Conservation (phyloP, 1,140 invertebrate genomes). For the Zaprionus nigranus region DNA sequence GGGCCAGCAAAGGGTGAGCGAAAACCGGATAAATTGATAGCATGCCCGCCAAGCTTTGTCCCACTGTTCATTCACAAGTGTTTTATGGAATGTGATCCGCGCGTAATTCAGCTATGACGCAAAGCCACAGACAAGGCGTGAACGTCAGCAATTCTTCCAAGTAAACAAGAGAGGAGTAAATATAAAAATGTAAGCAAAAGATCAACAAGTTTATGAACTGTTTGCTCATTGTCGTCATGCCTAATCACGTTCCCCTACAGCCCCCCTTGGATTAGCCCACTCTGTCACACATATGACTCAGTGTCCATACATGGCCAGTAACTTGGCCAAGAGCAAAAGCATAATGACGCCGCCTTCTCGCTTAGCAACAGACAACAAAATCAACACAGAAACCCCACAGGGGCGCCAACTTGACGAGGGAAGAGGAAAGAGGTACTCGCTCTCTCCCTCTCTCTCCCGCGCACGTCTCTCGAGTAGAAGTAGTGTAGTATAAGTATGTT, state of each 20-base stretch:
- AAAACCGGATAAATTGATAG: conserved; percentile 4
- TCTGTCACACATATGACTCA: conserved; percentile 47
- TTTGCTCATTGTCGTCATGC: conserved; percentile 60
- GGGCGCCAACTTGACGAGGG: conserved; percentile 8
- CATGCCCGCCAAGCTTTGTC: not conserved
- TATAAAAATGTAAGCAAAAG: conserved; percentile 44
- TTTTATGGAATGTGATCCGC: conserved; percentile 19
- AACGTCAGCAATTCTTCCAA: conserved; percentile 6
- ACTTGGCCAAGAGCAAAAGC: conserved; percentile 62
- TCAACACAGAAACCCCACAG: conserved; percentile 24
- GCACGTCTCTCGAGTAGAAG: not conserved
- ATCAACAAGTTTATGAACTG: conserved; percentile 65
- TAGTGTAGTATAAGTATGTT: not conserved
- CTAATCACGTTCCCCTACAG: not conserved
- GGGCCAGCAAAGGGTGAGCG: conserved; percentile 1
- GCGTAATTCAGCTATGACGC: conserved; percentile 34
- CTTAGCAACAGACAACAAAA: conserved; percentile 50
- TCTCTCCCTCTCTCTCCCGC: no score
- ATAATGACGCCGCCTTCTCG: conserved; percentile 50
- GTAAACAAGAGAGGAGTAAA: conserved; percentile 33
- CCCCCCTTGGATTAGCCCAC: not conserved
- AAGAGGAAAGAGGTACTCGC: not conserved
- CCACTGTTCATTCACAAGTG: conserved; percentile 45
- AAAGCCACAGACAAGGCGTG: conserved; percentile 8
- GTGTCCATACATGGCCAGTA: conserved; percentile 32